phyloP scores from a whole-genome alignment of 2,888 invertebrate species.

The Microdon myrmicae region DNA sequence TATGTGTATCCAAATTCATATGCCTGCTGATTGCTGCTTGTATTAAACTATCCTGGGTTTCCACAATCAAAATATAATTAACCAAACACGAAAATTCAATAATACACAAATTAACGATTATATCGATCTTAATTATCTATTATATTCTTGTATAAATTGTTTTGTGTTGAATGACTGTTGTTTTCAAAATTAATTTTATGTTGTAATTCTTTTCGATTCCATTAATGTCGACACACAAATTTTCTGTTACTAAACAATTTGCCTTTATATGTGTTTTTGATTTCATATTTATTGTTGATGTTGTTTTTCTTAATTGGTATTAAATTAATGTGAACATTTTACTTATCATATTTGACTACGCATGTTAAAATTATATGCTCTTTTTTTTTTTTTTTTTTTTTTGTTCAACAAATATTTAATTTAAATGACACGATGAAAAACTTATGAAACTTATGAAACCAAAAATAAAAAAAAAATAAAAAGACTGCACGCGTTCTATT shows the following conservation, averaged over 20 bases:
- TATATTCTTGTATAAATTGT: neutral
- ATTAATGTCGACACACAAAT: no score
- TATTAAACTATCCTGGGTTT: slow-evolving; percentile 54
- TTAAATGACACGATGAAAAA: no score
- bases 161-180: neutral
- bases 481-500: slow-evolving; percentile 81
- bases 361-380: slow-evolving; percentile 26
- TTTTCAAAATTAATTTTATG: neutral
- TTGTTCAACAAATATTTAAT: slow-evolving; percentile 14
- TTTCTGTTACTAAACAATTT: slow-evolving; percentile 34
- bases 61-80: slow-evolving; percentile 38
- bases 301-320: slow-evolving; percentile 24
- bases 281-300: neutral
- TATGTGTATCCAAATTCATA: slow-evolving; percentile 53
- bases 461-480: slow-evolving; percentile 56
- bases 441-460: slow-evolving; percentile 29
- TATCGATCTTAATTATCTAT: neutral
- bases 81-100: slow-evolving; percentile 17
- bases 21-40: slow-evolving; percentile 66
- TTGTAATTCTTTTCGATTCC: no score
- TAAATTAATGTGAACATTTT: slow-evolving; percentile 19
- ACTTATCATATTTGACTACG: no score
- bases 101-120: slow-evolving; percentile 10
- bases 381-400: slow-evolving; percentile 9
- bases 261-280: slow-evolving; percentile 23